phyloP scores from a whole-genome alignment of 2,113 vertebrate species.

The Scolopax mira region DNA sequence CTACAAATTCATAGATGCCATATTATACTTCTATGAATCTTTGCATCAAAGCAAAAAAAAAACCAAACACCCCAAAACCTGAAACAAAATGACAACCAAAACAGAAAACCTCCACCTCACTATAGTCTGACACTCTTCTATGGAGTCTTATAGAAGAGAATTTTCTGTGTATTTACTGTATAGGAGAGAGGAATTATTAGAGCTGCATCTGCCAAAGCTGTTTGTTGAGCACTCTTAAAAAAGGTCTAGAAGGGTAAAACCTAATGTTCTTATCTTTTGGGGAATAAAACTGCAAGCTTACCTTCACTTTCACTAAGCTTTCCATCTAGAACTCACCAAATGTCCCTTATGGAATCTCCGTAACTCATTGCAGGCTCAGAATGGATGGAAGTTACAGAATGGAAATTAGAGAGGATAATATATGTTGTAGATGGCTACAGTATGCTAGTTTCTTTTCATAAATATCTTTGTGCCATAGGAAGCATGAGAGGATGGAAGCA shows the following conservation, averaged over 20 bases:
- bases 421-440: not conserved
- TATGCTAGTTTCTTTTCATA: not conserved
- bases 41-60: not conserved
- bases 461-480: not conserved
- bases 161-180: not conserved
- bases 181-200: not conserved
- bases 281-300: not conserved
- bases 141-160: not conserved
- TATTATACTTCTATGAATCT: not conserved
- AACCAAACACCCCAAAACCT: too few species aligned
- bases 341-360: not conserved
- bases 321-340: not conserved
- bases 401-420: not conserved
- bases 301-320: not conserved
- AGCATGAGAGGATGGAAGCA: not conserved
- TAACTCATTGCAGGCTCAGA: not conserved
- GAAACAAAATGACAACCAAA: not conserved
- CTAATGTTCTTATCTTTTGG: not conserved
- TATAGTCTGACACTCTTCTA: not conserved
- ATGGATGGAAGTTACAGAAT: not conserved
- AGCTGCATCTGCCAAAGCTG: not conserved
- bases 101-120: rapidly evolving
- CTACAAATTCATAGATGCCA: not conserved
- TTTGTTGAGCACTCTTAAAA: not conserved
- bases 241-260: not conserved